phyloP scores from a whole-genome alignment of 2,113 vertebrate species.

The Thermophis baileyi region DNA sequence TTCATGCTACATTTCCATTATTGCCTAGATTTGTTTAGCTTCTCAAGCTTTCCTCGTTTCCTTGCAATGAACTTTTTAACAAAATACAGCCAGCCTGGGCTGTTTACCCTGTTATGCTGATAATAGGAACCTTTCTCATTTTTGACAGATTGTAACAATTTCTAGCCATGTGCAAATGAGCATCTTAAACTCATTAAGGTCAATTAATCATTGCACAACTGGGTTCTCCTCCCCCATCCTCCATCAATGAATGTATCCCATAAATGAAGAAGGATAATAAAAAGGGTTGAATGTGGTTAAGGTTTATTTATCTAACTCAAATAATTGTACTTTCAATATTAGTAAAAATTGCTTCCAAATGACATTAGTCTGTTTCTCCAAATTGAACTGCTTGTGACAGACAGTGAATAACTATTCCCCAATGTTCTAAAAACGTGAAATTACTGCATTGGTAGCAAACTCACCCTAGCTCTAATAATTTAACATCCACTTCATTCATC shows the following conservation, averaged over 20 bases:
- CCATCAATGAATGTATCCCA: slow-evolving; percentile 44
- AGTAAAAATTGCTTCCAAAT: slow-evolving; percentile 40
- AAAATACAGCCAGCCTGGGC: slow-evolving; percentile 78
- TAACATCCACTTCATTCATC: background rate
- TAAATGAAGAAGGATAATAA: background rate
- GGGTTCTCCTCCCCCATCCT: slow-evolving; percentile 43
- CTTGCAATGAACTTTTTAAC: slow-evolving; percentile 82
- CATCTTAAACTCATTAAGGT: slow-evolving; percentile 77
- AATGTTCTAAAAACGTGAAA: background rate
- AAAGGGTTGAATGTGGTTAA: slow-evolving; percentile 23
- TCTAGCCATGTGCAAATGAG: slow-evolving; percentile 78
- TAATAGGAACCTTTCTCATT: slow-evolving; percentile 73
- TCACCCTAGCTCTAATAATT: slow-evolving; percentile 2
- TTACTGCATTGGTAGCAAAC: background rate
- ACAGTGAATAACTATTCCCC: slow-evolving; percentile 23
- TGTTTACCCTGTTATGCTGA: slow-evolving; percentile 68
- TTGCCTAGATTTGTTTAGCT: slow-evolving; percentile 95
- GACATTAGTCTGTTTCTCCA: slow-evolving; percentile 39
- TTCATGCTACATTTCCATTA: slow-evolving; percentile 99
- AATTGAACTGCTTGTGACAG: slow-evolving; percentile 24
- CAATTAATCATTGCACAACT: slow-evolving; percentile 77
- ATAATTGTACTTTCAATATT: slow-evolving; percentile 38
- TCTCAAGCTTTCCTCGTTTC: slow-evolving; percentile 81
- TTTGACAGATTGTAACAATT: slow-evolving; percentile 76
- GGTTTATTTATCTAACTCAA: slow-evolving; percentile 26